Evolutionary conservation across 2,888 invertebrate genomes (phyloP), one percentile per base, ranked within the genome.

Genomic region (Tethea ocularis): DNA sequence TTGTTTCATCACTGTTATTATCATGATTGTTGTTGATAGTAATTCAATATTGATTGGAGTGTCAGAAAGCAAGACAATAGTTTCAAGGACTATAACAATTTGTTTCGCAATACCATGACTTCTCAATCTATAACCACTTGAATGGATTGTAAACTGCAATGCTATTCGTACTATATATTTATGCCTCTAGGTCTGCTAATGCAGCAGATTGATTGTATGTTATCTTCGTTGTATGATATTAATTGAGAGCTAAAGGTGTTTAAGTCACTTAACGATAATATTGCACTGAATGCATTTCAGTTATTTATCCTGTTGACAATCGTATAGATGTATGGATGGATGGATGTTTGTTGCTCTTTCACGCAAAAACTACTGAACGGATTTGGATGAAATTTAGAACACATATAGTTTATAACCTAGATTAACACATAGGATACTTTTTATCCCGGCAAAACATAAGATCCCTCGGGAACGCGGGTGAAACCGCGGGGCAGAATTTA

Each of bases 61-160:
- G 15, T 11, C 24, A 53, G n/a, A 38, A 38, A 38, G 38, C n/a
- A n/a, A 38, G n/a, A 38, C 38, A 38, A 38, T 6, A 3, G 33
- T 17, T 54, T 54, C 54, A 54, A 22, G 36, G 53, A 23, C 13
- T 22, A 8, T 24, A 29, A 13, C n/a, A 7, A 53, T 36, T 33
- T 36, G 20, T 54, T 33, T 36, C 29, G 33, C 13, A 54, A 33
- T 54, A 22, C 54, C 22, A 54, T 54, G 33, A 54, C 54, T 22
- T 29, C 33, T n/a, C 29, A 53, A 53, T 33, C 53, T 13, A 53
- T 33, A 33, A 20, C 53, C 23, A 20, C 29, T 29, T 29, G 7
- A 29, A 29, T 29, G 29, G 33, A 8, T 33, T 20, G 33, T 20
- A 20, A n/a, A 20, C 20, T 29, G 13, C 33, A 33, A 20, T 53